A percentile compares a stretch with the other conserved stretches of the same genome.
These are phyloP conservation scores for Nettapus auritus DNA, from an alignment of 2,113 vertebrate genomes.

Conservation along the genomic window DNA sequence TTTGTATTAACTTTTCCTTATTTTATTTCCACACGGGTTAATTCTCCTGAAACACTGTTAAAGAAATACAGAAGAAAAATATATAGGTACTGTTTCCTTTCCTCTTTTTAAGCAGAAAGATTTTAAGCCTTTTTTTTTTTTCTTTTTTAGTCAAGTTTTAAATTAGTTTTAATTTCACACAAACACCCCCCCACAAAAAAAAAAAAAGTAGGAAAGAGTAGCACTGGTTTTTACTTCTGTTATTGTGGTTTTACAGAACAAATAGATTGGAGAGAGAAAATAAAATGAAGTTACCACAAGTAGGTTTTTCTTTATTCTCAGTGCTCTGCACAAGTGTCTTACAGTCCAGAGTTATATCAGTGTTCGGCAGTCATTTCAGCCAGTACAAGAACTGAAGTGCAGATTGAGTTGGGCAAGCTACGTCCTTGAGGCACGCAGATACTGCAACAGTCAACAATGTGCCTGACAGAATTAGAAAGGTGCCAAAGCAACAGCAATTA, in stretches of 20 bases:
- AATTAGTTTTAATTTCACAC: background rate
- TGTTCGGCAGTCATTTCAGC: background rate
- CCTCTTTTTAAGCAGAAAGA: background rate
- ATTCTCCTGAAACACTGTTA: background rate
- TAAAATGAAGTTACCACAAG: background rate
- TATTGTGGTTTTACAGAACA: conserved; percentile 7
- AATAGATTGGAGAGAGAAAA: background rate
- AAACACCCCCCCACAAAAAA: too few species aligned
- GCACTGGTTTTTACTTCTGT: background rate
- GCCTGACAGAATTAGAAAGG: background rate
- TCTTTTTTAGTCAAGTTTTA: background rate
- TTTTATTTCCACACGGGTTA: background rate
- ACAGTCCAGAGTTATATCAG: background rate
- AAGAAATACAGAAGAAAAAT: background rate
- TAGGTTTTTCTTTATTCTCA: background rate
- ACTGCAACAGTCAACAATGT: background rate
- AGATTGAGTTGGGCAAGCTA: background rate
- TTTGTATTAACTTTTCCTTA: background rate
- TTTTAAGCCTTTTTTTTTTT: accelerated
- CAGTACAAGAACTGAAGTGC: background rate
- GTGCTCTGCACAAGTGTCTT: background rate
- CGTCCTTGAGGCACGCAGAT: background rate
- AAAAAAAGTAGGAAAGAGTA: background rate
- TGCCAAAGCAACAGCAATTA: background rate
- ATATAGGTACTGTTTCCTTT: background rate